Conservation (phyloP, 2,888 invertebrate species). For the Calephelis perditalis region DNA sequence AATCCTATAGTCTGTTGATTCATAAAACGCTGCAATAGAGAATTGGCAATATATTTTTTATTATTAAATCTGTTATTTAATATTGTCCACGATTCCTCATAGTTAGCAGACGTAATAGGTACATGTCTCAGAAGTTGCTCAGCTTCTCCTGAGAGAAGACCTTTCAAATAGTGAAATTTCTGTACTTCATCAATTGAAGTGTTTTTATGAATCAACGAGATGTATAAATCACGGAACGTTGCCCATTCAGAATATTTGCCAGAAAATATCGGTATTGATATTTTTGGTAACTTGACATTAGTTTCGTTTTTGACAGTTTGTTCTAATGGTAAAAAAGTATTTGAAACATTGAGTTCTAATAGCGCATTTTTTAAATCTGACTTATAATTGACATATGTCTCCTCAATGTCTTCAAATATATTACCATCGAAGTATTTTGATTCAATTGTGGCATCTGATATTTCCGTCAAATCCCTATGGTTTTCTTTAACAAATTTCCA, state of each 20-base stretch:
- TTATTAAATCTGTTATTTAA: constrained; percentile 3
- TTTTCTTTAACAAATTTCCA: constrained; percentile 13
- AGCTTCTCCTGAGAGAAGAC: constrained; percentile 28
- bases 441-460: constrained; percentile 13
- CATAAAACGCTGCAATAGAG: background rate
- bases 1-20: constrained; percentile 12
- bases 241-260: constrained; percentile 28
- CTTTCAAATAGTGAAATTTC: constrained; percentile 31
- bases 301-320: background rate
- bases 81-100: background rate
- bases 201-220: constrained; percentile 29
- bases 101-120: background rate
- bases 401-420: constrained; percentile 10
- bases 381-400: constrained; percentile 10
- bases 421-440: constrained; percentile 10
- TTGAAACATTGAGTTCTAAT: background rate
- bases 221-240: constrained; percentile 28
- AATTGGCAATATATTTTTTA: background rate
- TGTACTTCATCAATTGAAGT: constrained; percentile 28
- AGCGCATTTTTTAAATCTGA: constrained; percentile 9
- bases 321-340: background rate
- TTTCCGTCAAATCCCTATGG: constrained; percentile 3
- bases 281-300: constrained; percentile 1
- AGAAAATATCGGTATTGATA: background rate
- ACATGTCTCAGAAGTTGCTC: constrained; percentile 21